phyloP scores from a whole-genome alignment of 2,797 vertebrate species.

The Alectoris magna region DNA sequence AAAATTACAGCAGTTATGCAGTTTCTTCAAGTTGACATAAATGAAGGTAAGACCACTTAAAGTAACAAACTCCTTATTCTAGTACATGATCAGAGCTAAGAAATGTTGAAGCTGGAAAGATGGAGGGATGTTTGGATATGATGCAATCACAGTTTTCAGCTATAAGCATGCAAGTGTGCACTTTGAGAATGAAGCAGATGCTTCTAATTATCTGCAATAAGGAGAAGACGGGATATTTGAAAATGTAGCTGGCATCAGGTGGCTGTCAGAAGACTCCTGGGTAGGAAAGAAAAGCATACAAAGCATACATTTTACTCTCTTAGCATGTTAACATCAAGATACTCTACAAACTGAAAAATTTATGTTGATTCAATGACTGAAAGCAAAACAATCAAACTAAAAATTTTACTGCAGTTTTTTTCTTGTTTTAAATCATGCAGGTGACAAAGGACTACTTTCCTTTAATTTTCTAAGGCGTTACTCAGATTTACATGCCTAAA shows the following conservation, averaged over 20 bases:
- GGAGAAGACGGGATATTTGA: conserved; percentile 15
- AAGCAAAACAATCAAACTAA: background rate
- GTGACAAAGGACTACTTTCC: background rate
- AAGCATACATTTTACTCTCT: background rate
- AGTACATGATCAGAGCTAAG: conserved; percentile 13
- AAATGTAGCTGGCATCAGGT: conserved; percentile 25
- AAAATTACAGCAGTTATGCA: conserved; percentile 21
- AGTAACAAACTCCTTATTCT: conserved; percentile 30
- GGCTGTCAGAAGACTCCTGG: background rate
- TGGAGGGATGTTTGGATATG: conserved; percentile 19
- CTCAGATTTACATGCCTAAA: conserved; percentile 13
- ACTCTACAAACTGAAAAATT: background rate
- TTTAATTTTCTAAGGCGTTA: background rate
- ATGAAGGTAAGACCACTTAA: conserved; percentile 27
- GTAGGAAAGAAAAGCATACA: background rate
- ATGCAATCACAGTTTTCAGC: conserved; percentile 27
- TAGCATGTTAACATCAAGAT: background rate
- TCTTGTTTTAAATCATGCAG: background rate
- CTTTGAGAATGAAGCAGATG: conserved; percentile 31
- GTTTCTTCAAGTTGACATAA: conserved; percentile 26
- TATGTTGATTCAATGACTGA: background rate
- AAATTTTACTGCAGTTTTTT: background rate
- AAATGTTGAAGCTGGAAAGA: conserved; percentile 26
- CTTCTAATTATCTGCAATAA: conserved; percentile 43
- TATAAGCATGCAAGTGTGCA: background rate